Evolutionary conservation across 1,140 invertebrate genomes (phyloP).

Genomic region (Micrasema minimum): DNA sequence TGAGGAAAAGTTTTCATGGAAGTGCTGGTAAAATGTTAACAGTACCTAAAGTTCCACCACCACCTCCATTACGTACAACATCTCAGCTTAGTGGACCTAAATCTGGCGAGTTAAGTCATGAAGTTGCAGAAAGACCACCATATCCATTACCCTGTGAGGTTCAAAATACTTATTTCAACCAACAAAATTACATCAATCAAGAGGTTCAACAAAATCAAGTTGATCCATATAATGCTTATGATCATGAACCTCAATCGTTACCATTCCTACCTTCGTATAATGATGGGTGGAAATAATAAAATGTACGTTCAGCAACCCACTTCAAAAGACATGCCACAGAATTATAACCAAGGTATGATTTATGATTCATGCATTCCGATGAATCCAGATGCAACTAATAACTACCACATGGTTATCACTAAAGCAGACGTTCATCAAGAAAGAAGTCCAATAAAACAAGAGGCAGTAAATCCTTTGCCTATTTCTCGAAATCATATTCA

Average conservation of each 20-base stretch:
- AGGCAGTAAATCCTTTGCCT: slow-evolving; percentile 55
- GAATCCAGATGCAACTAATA: slow-evolving; percentile 47
- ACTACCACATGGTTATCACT: slow-evolving; percentile 75
- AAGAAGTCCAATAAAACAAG: slow-evolving; percentile 73
- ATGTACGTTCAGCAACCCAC: slow-evolving; percentile 48
- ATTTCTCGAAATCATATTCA: slow-evolving; percentile 60
- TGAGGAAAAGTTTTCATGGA: slow-evolving; percentile 90
- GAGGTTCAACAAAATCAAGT: slow-evolving; percentile 58
- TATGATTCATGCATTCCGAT: slow-evolving; percentile 47
- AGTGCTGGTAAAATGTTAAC: slow-evolving; percentile 83
- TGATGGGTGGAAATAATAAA: slow-evolving; percentile 54
- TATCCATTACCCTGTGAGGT: slow-evolving; percentile 63
- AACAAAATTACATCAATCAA: slow-evolving; percentile 48
- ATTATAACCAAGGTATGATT: slow-evolving; percentile 45
- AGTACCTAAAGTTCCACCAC: slow-evolving; percentile 85
- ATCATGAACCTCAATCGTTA: slow-evolving; percentile 73
- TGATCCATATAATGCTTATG: slow-evolving; percentile 64
- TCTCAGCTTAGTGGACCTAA: slow-evolving; percentile 82
- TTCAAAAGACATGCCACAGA: slow-evolving; percentile 55
- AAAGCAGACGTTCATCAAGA: slow-evolving; percentile 85
- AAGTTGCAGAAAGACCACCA: slow-evolving; percentile 66
- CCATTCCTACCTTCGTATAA: slow-evolving; percentile 72
- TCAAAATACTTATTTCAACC: slow-evolving; percentile 52
- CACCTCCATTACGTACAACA: slow-evolving; percentile 86
- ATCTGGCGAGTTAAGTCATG: slow-evolving; percentile 71